Evolutionary conservation across 2,888 invertebrate species (phyloP), one percentile per base, ranked within the genome.

Genomic region (Drosophila pseudotakahashii): DNA sequence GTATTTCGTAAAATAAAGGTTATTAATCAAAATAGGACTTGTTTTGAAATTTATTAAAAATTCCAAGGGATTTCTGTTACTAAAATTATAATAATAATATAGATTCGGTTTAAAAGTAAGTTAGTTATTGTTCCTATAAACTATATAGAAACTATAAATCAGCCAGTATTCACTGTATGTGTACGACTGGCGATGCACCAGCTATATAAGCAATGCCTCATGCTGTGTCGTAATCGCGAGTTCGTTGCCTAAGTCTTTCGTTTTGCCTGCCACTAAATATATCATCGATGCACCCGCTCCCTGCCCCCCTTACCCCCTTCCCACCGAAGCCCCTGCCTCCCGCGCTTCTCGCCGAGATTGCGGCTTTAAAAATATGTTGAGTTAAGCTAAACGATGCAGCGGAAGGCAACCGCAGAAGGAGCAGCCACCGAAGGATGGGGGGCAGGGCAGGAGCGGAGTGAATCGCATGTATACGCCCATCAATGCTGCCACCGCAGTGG

Each of bases 401-500:
- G 7, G 16, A 10, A 51, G 60, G 60, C 51, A 54, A 39, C 48
- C 39, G 72, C 61, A 14, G 48, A 7, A 14, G 26, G n/a, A 26
- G 52, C 50, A 54, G 55, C 52, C 57, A 26, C 48, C 30, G 47
- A 37, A 52, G 59, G 53, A 78, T 77, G 77, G 72, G 74, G 77
- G 85, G 3, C 19, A 19, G 89, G 85, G 89, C 76, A 78, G 82
- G 73, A 84, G 71, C 64, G 87, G 84, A 88, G 87, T 78, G 84
- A 89, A 89, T 84, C 81, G 87, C 82, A 82, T 79, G 88, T 89
- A 90, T 79, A 89, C 90, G 90, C 84, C 84, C 89, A 90, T 89
- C 89, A 84, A 82, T 89, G 84, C 84, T 86, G 89, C 84, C 88
- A 89, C 88, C 77, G 82, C 86, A 76, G 85, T 85, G 89, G 88